Evolutionary conservation across 1,140 invertebrate genomes (phyloP).

Genomic region (Campoletis sonorensis): DNA sequence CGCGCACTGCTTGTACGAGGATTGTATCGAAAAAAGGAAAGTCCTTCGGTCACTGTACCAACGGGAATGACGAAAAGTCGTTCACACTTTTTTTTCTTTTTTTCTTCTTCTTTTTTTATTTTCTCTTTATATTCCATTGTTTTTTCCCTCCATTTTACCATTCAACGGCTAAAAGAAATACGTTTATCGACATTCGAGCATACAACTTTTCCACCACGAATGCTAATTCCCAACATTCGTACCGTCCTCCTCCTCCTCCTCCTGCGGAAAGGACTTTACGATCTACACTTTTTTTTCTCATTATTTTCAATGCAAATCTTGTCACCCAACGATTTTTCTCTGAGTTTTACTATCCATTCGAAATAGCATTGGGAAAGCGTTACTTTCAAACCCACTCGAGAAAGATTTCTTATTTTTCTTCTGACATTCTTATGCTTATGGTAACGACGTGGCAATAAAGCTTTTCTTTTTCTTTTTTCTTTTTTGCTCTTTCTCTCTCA

Average conservation of each 20-base stretch:
- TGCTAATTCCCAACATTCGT: slow-evolving; percentile 19
- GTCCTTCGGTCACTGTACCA: slow-evolving; percentile 36
- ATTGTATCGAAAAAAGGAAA: slow-evolving; percentile 20
- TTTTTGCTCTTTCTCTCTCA: background rate
- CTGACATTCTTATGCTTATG: background rate
- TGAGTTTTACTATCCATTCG: background rate
- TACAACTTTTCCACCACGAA: slow-evolving; percentile 18
- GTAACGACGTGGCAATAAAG: background rate
- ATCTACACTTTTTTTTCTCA: background rate
- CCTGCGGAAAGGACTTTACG: background rate
- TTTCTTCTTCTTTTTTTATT: no score
- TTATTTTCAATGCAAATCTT: slow-evolving; percentile 10
- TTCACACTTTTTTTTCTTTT: slow-evolving; percentile 17
- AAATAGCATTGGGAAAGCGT: slow-evolving; percentile 4
- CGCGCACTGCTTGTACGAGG: background rate
- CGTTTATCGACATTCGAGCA: slow-evolving; percentile 21
- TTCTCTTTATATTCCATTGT: background rate
- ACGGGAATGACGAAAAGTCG: slow-evolving; percentile 1
- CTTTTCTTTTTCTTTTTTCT: background rate
- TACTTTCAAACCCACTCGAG: background rate
- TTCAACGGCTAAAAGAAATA: slow-evolving; percentile 37
- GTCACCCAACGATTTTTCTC: background rate
- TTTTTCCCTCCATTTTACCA: background rate
- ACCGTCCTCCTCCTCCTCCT: background rate
- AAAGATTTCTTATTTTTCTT: slow-evolving; percentile 25